Evolutionary conservation across 2,888 invertebrate species (phyloP).

Genomic region (Nudaria mundana): DNA sequence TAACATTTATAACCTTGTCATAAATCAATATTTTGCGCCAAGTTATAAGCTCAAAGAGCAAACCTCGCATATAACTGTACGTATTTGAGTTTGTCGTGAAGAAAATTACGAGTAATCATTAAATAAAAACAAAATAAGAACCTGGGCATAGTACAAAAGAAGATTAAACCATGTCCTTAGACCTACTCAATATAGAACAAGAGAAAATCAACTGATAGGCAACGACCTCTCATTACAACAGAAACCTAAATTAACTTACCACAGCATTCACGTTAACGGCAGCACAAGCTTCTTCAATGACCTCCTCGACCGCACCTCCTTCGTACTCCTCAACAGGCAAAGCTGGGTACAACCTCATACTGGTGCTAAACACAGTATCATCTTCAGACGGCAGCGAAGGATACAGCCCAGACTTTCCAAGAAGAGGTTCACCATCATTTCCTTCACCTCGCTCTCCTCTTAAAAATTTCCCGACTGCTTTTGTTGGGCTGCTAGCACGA

Average conservation of each 20-base stretch:
- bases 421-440: conserved; percentile 41
- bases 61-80: too few relatives aligned
- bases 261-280: conserved; percentile 64
- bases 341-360: conserved; percentile 63
- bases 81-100: too few relatives aligned
- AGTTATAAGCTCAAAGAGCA: neutral
- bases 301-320: conserved; percentile 66
- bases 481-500: conserved; percentile 48
- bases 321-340: conserved; percentile 72
- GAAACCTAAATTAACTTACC: too few relatives aligned
- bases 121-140: too few relatives aligned
- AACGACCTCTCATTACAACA: too few relatives aligned
- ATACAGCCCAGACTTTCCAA: conserved; percentile 55
- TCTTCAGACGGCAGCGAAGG: conserved; percentile 63
- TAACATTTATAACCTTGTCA: conserved; percentile 1
- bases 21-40: neutral
- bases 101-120: too few relatives aligned
- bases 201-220: too few relatives aligned
- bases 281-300: conserved; percentile 68
- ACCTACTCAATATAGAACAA: too few relatives aligned
- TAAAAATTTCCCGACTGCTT: conserved; percentile 63
- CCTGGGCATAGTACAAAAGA: too few relatives aligned
- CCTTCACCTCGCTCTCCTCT: conserved; percentile 59
- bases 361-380: conserved; percentile 55
- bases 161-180: too few relatives aligned